phyloP scores from a whole-genome alignment of 2,113 vertebrate genomes.

The Rhodinocichla rosea region DNA sequence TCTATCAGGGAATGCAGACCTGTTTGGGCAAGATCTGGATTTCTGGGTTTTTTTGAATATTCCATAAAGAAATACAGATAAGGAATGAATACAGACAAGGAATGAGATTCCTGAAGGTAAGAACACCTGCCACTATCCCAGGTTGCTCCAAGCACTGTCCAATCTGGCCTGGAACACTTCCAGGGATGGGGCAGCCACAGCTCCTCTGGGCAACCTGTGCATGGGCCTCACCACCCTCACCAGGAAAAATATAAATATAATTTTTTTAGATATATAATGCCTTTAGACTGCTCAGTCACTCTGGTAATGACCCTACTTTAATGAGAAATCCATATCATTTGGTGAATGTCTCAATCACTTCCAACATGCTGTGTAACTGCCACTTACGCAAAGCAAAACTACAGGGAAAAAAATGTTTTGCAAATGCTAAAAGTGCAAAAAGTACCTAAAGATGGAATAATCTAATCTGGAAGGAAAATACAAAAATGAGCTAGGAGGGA shows the following conservation, averaged over 20 bases:
- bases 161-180: background rate
- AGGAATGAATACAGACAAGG: background rate
- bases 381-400: background rate
- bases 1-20: background rate
- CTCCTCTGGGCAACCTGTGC: background rate
- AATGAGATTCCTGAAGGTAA: background rate
- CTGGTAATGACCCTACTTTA: background rate
- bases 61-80: background rate
- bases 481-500: background rate
- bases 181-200: background rate
- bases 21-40: background rate
- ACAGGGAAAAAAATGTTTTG: background rate
- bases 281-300: background rate
- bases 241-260: background rate
- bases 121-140: background rate
- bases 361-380: background rate
- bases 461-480: background rate
- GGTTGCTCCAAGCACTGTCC: background rate
- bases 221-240: background rate
- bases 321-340: background rate
- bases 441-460: background rate
- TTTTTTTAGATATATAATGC: no score
- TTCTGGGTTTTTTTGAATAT: background rate
- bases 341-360: background rate
- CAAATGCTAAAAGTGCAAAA: background rate